Conservation (phyloP, 2,888 invertebrate genomes). For the Bruchidius siliquastri region DNA sequence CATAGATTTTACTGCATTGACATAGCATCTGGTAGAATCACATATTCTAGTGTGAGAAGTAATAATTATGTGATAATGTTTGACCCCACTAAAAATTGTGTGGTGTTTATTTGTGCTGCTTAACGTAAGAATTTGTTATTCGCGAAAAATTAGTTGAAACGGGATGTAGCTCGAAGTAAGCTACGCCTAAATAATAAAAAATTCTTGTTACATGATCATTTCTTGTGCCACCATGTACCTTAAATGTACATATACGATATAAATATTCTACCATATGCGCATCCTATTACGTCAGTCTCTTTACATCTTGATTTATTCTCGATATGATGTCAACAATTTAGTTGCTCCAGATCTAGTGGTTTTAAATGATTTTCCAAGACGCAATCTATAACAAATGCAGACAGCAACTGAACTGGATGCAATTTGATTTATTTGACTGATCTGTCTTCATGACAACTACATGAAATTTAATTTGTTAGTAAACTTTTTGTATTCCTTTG, state of each 20-base stretch:
- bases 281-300: slow-evolving; percentile 20
- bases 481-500: no score
- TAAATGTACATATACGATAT: slow-evolving; percentile 15
- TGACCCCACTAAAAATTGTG: no score
- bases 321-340: slow-evolving; percentile 18
- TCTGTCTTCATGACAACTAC: neutral
- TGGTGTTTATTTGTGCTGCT: no score
- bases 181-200: slow-evolving; percentile 9
- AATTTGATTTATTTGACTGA: neutral
- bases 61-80: no score
- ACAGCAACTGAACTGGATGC: neutral
- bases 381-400: neutral
- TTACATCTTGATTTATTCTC: slow-evolving; percentile 11
- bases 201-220: neutral
- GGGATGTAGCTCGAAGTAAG: no score
- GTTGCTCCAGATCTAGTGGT: slow-evolving; percentile 7
- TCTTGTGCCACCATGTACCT: neutral
- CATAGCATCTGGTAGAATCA: no score
- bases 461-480: no score
- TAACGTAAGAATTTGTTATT: no score
- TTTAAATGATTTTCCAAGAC: neutral
- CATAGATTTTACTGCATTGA: no score
- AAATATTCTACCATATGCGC: slow-evolving; percentile 25
- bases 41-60: no score
- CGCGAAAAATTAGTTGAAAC: no score